These are phyloP conservation scores for Macrotis lagotis DNA, from an alignment of 2,113 vertebrate genomes.

Conservation along the genomic window DNA sequence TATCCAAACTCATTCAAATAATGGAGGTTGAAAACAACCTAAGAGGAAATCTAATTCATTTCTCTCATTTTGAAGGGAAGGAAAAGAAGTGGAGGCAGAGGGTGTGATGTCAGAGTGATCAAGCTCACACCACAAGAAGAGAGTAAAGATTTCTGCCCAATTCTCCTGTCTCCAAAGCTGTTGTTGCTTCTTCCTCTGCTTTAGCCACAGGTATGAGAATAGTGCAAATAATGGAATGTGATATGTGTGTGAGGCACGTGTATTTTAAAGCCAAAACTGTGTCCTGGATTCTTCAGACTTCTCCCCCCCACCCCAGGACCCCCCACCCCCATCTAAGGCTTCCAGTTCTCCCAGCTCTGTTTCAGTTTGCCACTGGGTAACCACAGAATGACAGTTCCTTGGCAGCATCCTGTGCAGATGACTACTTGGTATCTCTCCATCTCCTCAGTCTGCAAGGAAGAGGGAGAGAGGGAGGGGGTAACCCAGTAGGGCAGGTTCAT, in stretches of 20 bases:
- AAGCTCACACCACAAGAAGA: not conserved
- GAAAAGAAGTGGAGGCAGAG: not conserved
- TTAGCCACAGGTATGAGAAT: not conserved
- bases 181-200: not conserved
- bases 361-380: constrained; percentile 7
- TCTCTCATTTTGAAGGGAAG: not conserved
- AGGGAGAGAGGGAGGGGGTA: not conserved
- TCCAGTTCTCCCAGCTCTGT: constrained; percentile 6
- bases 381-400: constrained; percentile 22
- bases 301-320: not conserved
- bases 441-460: not conserved
- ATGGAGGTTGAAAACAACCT: too few species aligned
- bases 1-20: not conserved
- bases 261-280: not conserved
- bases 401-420: not conserved
- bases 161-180: not conserved
- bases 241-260: not conserved
- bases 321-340: not conserved
- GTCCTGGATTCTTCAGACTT: not conserved
- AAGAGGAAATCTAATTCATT: not conserved
- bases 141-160: too few species aligned
- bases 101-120: not conserved
- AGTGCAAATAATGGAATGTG: not conserved
- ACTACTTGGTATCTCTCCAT: not conserved
- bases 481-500: not conserved